Percentiles rank a stretch among this genome's conserved stretches.
These are phyloP conservation scores for Silurus meridionalis DNA, from an alignment of 2,113 vertebrate species.

Conservation along the genomic window DNA sequence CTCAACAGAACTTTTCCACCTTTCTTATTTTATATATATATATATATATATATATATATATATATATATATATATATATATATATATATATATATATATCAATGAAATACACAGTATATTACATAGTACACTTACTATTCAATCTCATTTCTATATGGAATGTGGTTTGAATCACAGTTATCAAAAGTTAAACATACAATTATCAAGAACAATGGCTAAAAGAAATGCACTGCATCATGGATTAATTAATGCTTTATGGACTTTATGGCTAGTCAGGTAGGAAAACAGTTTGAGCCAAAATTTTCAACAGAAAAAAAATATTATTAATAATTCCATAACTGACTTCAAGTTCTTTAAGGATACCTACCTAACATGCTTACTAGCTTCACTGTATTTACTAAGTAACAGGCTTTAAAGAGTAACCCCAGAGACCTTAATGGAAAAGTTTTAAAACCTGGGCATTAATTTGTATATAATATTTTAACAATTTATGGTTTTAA, in stretches of 20 bases:
- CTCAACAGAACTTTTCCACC: not conserved
- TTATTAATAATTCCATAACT: not conserved
- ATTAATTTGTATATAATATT: not conserved
- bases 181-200: constrained; percentile 12
- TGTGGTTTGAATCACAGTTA: constrained; percentile 39
- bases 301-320: not conserved
- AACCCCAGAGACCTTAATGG: not conserved
- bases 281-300: constrained; percentile 14
- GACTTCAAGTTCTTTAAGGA: not conserved
- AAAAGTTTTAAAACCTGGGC: not conserved
- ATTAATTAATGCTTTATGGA: not conserved
- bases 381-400: not conserved
- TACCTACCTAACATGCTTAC: not conserved
- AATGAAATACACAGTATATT: constrained; percentile 11
- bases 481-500: not conserved
- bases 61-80: not conserved
- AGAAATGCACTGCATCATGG: not conserved
- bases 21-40: not conserved
- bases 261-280: not conserved
- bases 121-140: not conserved
- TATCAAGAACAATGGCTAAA: constrained; percentile 13
- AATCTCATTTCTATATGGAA: constrained; percentile 33
- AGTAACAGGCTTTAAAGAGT: not conserved
- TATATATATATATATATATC: not conserved
- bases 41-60: too few relatives aligned